A percentile compares a stretch with the other conserved stretches of the same genome.
Evolutionary conservation across 2,888 invertebrate genomes (phyloP).

Genomic region (Melitaea athalia): DNA sequence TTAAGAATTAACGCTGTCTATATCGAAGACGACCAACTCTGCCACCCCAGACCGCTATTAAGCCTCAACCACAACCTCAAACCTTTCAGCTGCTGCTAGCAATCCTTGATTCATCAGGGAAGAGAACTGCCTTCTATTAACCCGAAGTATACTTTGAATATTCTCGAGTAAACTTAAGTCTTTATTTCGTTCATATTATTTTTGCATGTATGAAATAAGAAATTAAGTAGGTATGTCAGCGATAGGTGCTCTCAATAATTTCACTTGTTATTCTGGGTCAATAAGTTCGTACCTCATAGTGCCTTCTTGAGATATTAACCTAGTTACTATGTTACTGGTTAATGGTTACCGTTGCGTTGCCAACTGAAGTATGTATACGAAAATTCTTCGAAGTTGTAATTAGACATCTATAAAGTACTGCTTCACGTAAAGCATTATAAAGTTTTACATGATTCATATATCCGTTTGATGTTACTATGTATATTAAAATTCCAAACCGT

Average conservation of each 20-base stretch:
- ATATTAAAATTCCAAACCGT: too few species aligned
- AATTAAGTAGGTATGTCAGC: constrained; percentile 40
- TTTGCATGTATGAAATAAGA: constrained; percentile 10
- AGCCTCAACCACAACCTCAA: too few species aligned
- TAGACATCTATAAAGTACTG: not conserved
- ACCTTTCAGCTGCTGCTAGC: too few species aligned
- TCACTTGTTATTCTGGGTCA: constrained; percentile 59
- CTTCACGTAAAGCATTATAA: not conserved
- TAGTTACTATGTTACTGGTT: constrained; percentile 28
- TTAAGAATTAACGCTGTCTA: too few species aligned
- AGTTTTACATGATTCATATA: too few species aligned
- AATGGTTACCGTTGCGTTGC: constrained; percentile 17
- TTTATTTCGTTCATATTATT: constrained; percentile 8
- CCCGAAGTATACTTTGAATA: too few species aligned
- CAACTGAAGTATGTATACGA: not conserved
- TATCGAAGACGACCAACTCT: too few species aligned
- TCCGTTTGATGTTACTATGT: too few species aligned
- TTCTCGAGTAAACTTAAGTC: too few species aligned
- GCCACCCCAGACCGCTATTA: too few species aligned
- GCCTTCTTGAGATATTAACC: constrained; percentile 38
- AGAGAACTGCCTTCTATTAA: too few species aligned
- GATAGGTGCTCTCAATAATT: constrained; percentile 52
- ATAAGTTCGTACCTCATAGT: constrained; percentile 53
- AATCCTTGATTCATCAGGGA: too few species aligned
- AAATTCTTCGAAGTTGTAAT: not conserved